A percentile compares a stretch with the other conserved stretches of the same genome.
These are phyloP conservation scores for Drosophila bunnanda DNA, from an alignment of 2,888 invertebrate genomes.

Conservation along the genomic window DNA sequence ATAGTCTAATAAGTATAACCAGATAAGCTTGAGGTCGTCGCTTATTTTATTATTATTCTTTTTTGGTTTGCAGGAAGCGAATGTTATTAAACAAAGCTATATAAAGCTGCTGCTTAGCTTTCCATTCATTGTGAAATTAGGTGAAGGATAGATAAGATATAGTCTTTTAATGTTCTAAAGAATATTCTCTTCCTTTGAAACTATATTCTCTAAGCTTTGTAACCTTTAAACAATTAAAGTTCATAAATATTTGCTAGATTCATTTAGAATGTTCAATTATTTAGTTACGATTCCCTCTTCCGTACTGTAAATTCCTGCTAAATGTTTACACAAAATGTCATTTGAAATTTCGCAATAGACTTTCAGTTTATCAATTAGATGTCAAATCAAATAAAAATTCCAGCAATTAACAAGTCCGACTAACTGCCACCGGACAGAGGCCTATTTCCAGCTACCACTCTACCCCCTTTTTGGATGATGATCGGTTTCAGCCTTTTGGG, in stretches of 20 bases:
- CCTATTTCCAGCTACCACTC: constrained; percentile 10
- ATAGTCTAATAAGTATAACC: constrained; percentile 2
- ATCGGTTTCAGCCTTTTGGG: constrained; percentile 5
- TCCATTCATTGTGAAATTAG: constrained; percentile 8
- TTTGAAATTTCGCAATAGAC: constrained; percentile 34
- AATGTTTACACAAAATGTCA: constrained; percentile 29
- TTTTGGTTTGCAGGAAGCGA: neutral
- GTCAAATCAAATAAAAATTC: constrained; percentile 48
- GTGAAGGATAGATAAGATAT: constrained; percentile 4
- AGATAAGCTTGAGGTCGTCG: constrained; percentile 22
- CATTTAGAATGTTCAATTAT: constrained; percentile 20
- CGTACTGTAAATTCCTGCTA: constrained; percentile 9
- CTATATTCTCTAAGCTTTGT: neutral
- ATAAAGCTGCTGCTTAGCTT: neutral
- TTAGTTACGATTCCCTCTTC: constrained; percentile 15
- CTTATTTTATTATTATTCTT: constrained; percentile 9
- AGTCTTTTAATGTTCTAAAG: neutral
- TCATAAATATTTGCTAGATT: constrained; percentile 1
- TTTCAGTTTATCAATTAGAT: constrained; percentile 43
- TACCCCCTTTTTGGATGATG: neutral
- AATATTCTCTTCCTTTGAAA: neutral
- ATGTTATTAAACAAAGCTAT: neutral
- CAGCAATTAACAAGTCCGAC: constrained; percentile 49
- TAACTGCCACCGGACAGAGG: constrained; percentile 12
- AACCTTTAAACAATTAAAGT: neutral